Conservation (phyloP, 2,113 vertebrate genomes). For the Tricholaema leucomelas region DNA sequence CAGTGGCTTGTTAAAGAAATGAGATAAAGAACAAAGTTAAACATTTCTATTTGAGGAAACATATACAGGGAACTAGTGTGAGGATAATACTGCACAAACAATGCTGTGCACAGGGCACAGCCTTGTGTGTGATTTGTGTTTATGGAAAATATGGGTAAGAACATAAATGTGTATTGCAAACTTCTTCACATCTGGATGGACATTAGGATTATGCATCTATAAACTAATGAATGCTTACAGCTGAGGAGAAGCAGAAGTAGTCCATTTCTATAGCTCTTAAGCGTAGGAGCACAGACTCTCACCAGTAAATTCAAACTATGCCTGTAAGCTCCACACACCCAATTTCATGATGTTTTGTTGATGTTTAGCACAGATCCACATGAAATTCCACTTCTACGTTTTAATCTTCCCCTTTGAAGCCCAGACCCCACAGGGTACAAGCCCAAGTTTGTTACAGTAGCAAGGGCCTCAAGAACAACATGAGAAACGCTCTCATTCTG, state of each 20-base stretch:
- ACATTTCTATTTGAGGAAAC: not conserved
- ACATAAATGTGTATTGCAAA: not conserved
- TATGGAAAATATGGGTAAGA: not conserved
- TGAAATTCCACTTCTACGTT: not conserved
- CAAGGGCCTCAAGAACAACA: not conserved
- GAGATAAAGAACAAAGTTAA: not conserved
- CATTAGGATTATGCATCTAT: not conserved
- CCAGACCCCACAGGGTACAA: not conserved
- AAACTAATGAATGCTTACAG: not conserved
- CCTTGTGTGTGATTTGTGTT: rapidly evolving
- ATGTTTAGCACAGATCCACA: not conserved
- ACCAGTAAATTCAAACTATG: not conserved
- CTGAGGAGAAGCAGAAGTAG: not conserved
- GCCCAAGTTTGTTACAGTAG: rapidly evolving
- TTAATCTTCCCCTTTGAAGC: not conserved
- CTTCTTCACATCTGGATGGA: not conserved
- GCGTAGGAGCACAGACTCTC: not conserved
- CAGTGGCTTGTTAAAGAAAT: not conserved
- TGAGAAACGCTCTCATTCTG: not conserved
- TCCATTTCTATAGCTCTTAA: not conserved
- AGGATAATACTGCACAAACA: not conserved
- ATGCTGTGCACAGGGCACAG: not conserved
- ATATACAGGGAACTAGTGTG: not conserved
- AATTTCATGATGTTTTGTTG: not conserved
- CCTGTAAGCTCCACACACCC: not conserved